Conservation (phyloP, 2,888 invertebrate genomes). For the Patella caerulea region DNA sequence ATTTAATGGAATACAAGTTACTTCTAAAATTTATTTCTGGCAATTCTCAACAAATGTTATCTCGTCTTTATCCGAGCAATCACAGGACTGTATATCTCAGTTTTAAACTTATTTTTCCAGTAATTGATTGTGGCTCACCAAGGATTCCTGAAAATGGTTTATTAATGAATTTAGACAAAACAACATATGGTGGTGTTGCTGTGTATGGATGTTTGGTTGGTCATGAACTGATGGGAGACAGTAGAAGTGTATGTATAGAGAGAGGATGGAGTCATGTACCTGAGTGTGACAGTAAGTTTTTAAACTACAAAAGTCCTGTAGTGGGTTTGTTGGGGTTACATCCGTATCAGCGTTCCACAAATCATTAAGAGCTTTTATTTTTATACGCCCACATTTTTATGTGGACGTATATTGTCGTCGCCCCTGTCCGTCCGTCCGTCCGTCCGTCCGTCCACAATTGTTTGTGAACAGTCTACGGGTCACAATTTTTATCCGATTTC, state of each 20-base stretch:
- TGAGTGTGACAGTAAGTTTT: conserved; percentile 45
- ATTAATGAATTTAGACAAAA: conserved; percentile 45
- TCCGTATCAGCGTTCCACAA: too few relatives aligned
- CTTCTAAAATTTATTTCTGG: too few relatives aligned
- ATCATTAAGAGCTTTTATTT: too few relatives aligned
- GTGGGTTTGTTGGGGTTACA: too few relatives aligned
- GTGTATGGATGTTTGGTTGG: conserved; percentile 52
- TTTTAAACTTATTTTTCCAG: conserved; percentile 39
- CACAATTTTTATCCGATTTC: too few relatives aligned
- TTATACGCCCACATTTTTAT: too few relatives aligned
- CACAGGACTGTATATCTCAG: background rate
- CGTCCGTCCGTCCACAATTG: too few relatives aligned
- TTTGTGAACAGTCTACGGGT: too few relatives aligned
- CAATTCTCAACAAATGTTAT: too few relatives aligned
- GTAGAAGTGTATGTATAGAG: conserved; percentile 41
- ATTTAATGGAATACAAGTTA: too few relatives aligned
- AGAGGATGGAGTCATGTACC: conserved; percentile 51
- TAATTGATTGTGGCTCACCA: conserved; percentile 55
- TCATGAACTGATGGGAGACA: conserved; percentile 37
- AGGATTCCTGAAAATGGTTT: conserved; percentile 41
- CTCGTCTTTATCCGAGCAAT: background rate
- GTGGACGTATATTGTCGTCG: too few relatives aligned
- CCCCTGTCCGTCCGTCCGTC: too few relatives aligned
- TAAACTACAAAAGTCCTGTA: background rate
- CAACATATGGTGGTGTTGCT: conserved; percentile 48